Evolutionary conservation across 2,113 vertebrate genomes (phyloP).

Genomic region (Gobio gobio): DNA sequence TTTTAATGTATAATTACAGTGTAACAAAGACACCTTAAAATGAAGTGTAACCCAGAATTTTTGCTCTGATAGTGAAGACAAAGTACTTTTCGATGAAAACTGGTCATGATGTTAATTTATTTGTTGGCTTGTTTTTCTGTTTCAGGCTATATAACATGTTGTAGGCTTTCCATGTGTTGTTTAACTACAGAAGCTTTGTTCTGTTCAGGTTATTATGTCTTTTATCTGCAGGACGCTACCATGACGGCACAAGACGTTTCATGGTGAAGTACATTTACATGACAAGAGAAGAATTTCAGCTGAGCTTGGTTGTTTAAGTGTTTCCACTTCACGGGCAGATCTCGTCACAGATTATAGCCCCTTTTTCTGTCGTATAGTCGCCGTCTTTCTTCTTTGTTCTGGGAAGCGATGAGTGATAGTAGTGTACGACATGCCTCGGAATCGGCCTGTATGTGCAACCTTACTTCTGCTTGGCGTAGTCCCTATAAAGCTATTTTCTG

Average conservation of each 20-base stretch:
- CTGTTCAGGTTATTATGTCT: slow-evolving; percentile 50
- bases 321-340: slow-evolving; percentile 75
- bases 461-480: slow-evolving; percentile 83
- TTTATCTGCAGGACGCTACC: slow-evolving; percentile 73
- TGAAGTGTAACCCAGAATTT: too few species aligned
- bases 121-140: neutral
- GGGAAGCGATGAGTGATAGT: slow-evolving; percentile 25
- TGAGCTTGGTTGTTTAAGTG: slow-evolving; percentile 81
- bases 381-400: slow-evolving; percentile 53
- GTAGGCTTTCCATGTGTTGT: neutral
- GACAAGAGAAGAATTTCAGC: slow-evolving; percentile 78
- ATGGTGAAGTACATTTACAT: slow-evolving; percentile 82
- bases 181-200: neutral
- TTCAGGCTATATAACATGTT: neutral
- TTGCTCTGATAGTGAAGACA: neutral
- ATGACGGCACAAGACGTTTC: slow-evolving; percentile 75
- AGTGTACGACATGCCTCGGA: neutral
- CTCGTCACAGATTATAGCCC: slow-evolving; percentile 67
- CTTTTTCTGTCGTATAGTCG: slow-evolving; percentile 57
- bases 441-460: slow-evolving; percentile 61
- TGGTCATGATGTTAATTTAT: neutral
- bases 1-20: too few species aligned
- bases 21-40: too few species aligned
- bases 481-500: slow-evolving; percentile 81
- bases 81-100: neutral